Evolutionary conservation across 2,888 invertebrate species (phyloP).

Genomic region (Drosophila borborema): DNA sequence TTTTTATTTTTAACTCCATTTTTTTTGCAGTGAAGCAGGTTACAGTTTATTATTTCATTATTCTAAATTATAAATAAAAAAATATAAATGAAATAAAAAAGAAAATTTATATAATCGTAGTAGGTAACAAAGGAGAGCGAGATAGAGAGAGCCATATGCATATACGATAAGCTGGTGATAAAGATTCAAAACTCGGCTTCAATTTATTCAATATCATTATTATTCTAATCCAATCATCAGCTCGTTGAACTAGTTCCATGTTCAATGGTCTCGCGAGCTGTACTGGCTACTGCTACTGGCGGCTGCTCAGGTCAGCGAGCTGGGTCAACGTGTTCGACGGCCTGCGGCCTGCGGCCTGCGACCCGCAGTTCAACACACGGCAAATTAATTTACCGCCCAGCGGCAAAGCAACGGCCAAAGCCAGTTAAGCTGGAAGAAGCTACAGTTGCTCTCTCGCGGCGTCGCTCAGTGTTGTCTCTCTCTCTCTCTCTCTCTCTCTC

Average conservation of each 20-base stretch:
- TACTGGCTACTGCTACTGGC: too few species aligned
- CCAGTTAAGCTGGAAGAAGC: background rate
- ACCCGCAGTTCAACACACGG: slow-evolving; percentile 48
- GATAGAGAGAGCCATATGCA: too few species aligned
- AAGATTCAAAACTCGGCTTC: too few species aligned
- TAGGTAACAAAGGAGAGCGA: too few species aligned
- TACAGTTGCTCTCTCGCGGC: background rate
- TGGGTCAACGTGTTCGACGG: slow-evolving; percentile 12
- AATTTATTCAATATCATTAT: too few species aligned
- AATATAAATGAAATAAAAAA: too few species aligned
- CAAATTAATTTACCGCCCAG: slow-evolving; percentile 55
- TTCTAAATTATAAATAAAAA: too few species aligned
- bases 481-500: background rate
- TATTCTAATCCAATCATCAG: background rate
- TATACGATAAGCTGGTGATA: too few species aligned
- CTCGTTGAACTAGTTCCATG: background rate
- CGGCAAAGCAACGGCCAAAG: background rate
- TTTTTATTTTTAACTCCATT: too few species aligned
- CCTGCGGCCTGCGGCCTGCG: background rate
- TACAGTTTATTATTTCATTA: too few species aligned
- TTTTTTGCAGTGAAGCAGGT: too few species aligned
- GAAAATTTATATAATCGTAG: too few species aligned
- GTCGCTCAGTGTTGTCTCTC: background rate
- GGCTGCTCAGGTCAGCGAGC: slow-evolving; percentile 33
- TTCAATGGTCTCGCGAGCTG: background rate